Base-by-base conservation (phyloP, 2,888 invertebrate genomes). In the Lasioglossum leucozonium region DNA sequence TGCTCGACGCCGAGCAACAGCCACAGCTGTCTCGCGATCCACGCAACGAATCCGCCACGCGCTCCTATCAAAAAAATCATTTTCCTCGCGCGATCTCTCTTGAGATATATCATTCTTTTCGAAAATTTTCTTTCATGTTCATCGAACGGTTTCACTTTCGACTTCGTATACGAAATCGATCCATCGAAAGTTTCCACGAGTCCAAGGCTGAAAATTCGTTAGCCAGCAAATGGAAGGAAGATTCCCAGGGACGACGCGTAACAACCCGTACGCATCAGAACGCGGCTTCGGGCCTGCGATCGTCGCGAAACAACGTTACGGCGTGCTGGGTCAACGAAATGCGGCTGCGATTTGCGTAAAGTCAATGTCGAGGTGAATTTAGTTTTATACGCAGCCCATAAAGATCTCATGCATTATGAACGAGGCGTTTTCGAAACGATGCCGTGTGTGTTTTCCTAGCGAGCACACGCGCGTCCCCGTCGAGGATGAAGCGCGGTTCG, bases 241-340 rank as follows among this genome's bases (percentile, higher is more conserved):
- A 55, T 55, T 55, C 55, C 11, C 55, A 55, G 55, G n/a, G 11
- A n/a, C n/a, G 22, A 4, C 4, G 40, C 13, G n/a, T n/a, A n/a
- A 42, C n/a, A 5, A 11, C 22, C 22, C 26, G 30, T 30, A 62
- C 67, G 67, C 34, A 11, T 67, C 18, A 22, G 37, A 67, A 67
- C 67, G 34, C 67, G 37, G 10, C 10, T 37, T 67, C 37, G 4
- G 47, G 30, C 18, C 6, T 30, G 11, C 2, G 22, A 16, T 26
- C 62, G n/a, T 55, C 44, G 8, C 30, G 62, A 62, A 55, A 55
- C 44, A 72, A 62, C 69, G 78, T 51, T 58, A 72, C 47, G 47
- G 67, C 47, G 67, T 76, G 55, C 83, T 51, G 69, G 86, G 84
- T 89, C 83, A 85, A 87, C 81, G 85, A 87, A 87, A 90, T 88